Conservation (phyloP, 1,140 invertebrate species). For the Cherax destructor region DNA sequence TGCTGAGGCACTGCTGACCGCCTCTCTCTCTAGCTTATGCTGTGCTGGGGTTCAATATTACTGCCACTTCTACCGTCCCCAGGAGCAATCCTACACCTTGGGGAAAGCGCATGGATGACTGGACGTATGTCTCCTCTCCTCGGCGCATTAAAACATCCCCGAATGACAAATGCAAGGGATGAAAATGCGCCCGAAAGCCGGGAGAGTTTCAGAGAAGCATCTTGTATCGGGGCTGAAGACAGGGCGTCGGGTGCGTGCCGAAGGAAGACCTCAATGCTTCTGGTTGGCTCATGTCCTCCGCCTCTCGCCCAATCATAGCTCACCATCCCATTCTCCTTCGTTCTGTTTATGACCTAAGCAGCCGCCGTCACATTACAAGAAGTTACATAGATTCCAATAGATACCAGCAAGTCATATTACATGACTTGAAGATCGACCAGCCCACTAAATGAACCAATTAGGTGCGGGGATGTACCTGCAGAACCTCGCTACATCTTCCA, state of each 20-base stretch:
- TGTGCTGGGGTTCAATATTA: neutral
- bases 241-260: neutral
- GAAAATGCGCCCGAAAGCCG: no score
- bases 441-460: neutral
- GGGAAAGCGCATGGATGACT: neutral
- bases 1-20: conserved; percentile 10
- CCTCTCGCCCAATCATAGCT: neutral
- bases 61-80: no score
- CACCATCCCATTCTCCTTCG: neutral
- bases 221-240: neutral
- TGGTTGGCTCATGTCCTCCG: neutral
- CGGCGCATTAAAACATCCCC: no score
- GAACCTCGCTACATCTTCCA: neutral
- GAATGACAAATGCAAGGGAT: no score
- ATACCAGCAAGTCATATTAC: neutral
- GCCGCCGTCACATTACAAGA: neutral
- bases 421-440: neutral
- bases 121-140: neutral
- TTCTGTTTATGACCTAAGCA: no score
- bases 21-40: neutral
- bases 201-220: no score
- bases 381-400: neutral
- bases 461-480: neutral
- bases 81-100: neutral
- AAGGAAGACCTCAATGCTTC: neutral